Evolutionary conservation across 2,888 invertebrate species (phyloP), one percentile per base, ranked within the genome.

Genomic region (Drosophila rubida): DNA sequence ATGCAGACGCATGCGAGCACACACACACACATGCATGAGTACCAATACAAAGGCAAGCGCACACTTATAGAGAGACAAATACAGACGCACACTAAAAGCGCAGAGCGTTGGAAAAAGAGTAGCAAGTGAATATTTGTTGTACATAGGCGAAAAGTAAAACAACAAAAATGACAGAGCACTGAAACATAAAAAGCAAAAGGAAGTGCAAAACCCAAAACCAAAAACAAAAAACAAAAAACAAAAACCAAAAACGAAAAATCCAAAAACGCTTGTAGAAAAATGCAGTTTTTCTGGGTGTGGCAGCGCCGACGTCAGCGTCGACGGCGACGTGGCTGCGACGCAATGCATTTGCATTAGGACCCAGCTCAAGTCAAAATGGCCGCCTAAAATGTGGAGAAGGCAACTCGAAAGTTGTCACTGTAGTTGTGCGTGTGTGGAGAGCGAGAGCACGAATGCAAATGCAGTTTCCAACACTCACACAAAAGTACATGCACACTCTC

Each of bases 201-300:
- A 45, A 8, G 16, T 22, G 42, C 11, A 11, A 42, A 66, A 69
- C 62, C 57, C 37, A 62, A 65, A 71, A 60, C 44, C 49, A 67
- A 63, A 65, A 73, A 74, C 51, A 16, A 39, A 44, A 11, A 39
- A 50, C 9, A 16, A 45, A 55, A 51, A 57, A 68, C 53, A 75
- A 78, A 81, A 82, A 85, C 75, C 57, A n/a, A n/a, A 55, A 51
- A 57, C 69, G 57, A 75, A 78, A 81, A 82, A 85, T 78, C 57
- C 77, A 71, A 85, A 81, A 82, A 65, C 82, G 75, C 64, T 88
- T 63, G 86, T 79, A 71, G 87, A 89, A 90, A 90, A 90, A 82
- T 90, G 89, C 90, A 90, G 63, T 88, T 89, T 90, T 86, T 82
- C 86, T 90, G 90, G 90, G 90, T 90, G 90, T 90, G 90, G 90